These are phyloP conservation scores for Zaprionus lineosus DNA, from an alignment of 2,888 invertebrate genomes.

Conservation along the genomic window DNA sequence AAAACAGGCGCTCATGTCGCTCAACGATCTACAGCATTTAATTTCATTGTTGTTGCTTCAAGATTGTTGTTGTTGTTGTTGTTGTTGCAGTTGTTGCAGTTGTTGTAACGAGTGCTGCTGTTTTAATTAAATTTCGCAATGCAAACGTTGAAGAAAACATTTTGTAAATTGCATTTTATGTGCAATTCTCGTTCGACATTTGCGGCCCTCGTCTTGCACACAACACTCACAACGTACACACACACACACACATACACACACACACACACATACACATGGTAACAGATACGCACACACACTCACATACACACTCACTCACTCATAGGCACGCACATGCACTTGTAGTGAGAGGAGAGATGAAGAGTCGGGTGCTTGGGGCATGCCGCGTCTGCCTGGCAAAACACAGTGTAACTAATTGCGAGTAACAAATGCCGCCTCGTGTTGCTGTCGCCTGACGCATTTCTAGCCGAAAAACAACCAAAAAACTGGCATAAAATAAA, in stretches of 20 bases:
- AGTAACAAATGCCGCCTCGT: slow-evolving; percentile 76
- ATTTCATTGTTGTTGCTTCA: slow-evolving; percentile 61
- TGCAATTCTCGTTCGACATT: slow-evolving; percentile 77
- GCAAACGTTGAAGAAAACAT: slow-evolving; percentile 77
- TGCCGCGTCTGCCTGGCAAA: slow-evolving; percentile 52
- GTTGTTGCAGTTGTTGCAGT: slow-evolving; percentile 41
- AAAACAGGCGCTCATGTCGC: slow-evolving; percentile 68
- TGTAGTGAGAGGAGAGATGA: no score
- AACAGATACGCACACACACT: not conserved
- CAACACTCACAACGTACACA: not conserved
- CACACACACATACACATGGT: not conserved
- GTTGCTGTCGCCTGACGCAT: slow-evolving; percentile 62
- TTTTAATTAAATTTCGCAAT: slow-evolving; percentile 73
- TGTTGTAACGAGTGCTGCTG: slow-evolving; percentile 49
- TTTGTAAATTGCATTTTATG: slow-evolving; percentile 76
- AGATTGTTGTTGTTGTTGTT: slow-evolving; percentile 31
- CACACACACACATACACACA: not conserved
- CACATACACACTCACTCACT: slow-evolving; percentile 1
- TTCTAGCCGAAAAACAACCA: slow-evolving; percentile 27
- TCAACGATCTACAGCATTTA: slow-evolving; percentile 71
- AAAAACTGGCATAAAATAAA: slow-evolving; percentile 13
- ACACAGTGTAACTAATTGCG: slow-evolving; percentile 75
- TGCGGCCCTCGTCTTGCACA: slow-evolving; percentile 34
- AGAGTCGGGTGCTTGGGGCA: not conserved
- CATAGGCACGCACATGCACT: no score